A percentile compares a stretch with the other conserved stretches of the same genome.
phyloP scores from a whole-genome alignment of 2,888 invertebrate species.

The Digitonthophagus gazella region DNA sequence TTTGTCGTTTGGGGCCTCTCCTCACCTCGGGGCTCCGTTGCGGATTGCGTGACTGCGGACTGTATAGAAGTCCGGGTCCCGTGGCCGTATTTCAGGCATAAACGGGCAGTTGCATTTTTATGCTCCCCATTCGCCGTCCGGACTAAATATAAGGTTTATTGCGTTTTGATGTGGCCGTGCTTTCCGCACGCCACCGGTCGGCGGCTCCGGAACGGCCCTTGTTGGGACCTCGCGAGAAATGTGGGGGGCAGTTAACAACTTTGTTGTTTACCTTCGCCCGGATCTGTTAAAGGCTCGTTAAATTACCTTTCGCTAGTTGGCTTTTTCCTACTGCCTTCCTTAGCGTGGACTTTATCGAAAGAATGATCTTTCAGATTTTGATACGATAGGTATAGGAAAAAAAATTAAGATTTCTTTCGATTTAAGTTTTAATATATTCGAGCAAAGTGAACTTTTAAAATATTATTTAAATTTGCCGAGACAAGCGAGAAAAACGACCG shows the following conservation, averaged over 20 bases:
- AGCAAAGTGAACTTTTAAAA: too few relatives aligned
- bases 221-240: background rate
- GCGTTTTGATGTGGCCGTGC: conserved; percentile 12
- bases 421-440: too few relatives aligned
- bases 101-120: conserved; percentile 12
- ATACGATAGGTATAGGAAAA: too few relatives aligned
- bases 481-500: too few relatives aligned
- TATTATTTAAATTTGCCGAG: too few relatives aligned
- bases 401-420: too few relatives aligned
- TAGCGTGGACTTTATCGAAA: too few relatives aligned
- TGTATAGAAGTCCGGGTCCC: background rate
- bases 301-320: background rate
- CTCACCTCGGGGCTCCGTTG: too few relatives aligned
- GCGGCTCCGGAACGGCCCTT: background rate
- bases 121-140: background rate
- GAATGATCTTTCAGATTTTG: too few relatives aligned
- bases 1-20: too few relatives aligned
- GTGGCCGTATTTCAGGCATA: conserved; percentile 11
- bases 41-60: conserved; percentile 5
- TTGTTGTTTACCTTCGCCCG: conserved; percentile 13
- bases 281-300: conserved; percentile 11
- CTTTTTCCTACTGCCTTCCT: background rate
- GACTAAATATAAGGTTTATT: conserved; percentile 16
- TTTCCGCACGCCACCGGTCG: conserved; percentile 5
- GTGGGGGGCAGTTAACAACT: conserved; percentile 14